Evolutionary conservation across 2,888 invertebrate genomes (phyloP).

Genomic region (Drosophila niveifrons): DNA sequence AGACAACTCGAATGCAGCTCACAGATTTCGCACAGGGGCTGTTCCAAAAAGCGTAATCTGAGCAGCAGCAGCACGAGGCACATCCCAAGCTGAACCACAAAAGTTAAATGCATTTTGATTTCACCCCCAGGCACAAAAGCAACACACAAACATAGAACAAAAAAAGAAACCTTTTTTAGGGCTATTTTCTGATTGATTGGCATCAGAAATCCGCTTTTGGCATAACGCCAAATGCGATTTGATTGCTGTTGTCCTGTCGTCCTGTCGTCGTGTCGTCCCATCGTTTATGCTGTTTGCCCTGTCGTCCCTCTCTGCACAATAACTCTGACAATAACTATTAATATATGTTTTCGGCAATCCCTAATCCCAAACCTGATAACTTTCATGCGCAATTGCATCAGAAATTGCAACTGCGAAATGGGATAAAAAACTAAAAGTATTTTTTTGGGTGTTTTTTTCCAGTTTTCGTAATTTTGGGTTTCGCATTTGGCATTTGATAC

Average conservation of each 20-base stretch:
- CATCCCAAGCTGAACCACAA: conserved; percentile 61
- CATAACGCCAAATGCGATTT: conserved; percentile 76
- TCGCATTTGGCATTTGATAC: conserved; percentile 65
- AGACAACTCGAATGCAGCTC: neutral
- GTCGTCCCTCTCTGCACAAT: conserved; percentile 34
- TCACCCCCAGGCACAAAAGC: conserved; percentile 42
- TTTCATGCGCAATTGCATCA: conserved; percentile 72
- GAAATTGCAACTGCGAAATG: conserved; percentile 49
- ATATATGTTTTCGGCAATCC: conserved; percentile 77
- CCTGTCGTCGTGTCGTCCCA: conserved; percentile 5
- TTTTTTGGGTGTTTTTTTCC: conserved; percentile 28
- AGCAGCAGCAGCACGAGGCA: conserved; percentile 10
- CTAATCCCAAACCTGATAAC: conserved; percentile 57
- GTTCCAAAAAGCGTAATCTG: conserved; percentile 25
- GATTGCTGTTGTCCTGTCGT: conserved; percentile 59
- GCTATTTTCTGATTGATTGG: conserved; percentile 75
- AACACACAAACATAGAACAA: conserved; percentile 30
- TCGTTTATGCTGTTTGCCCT: conserved; percentile 39
- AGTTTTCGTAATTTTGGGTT: conserved; percentile 50
- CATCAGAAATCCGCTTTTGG: conserved; percentile 81
- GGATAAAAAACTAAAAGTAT: conserved; percentile 44
- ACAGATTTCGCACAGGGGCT: conserved; percentile 48
- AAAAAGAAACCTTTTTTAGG: conserved; percentile 50
- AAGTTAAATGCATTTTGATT: conserved; percentile 81
- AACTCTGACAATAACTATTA: conserved; percentile 73